These are phyloP conservation scores for Cataglyphis albicans DNA, from an alignment of 2,888 invertebrate species.

Conservation along the genomic window DNA sequence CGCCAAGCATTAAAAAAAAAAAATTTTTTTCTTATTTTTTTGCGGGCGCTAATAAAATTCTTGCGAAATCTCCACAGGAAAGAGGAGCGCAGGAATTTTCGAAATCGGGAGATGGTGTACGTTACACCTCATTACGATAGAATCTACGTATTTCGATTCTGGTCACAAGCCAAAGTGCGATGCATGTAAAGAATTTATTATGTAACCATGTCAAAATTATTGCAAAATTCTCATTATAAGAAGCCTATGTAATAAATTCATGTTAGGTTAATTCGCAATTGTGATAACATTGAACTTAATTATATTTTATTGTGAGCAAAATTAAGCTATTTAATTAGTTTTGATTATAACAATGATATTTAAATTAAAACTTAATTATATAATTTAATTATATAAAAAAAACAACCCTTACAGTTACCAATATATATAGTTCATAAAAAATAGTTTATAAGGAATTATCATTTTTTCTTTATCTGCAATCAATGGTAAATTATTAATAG, in stretches of 20 bases:
- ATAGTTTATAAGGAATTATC: not conserved
- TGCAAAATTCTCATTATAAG: constrained; percentile 67
- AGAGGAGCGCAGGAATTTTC: constrained; percentile 52
- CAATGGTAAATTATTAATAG: not conserved
- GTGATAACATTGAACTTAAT: not conserved
- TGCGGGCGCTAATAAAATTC: constrained; percentile 36
- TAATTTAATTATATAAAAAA: not conserved
- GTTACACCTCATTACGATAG: constrained; percentile 72
- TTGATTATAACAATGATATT: not conserved
- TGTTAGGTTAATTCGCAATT: constrained; percentile 38
- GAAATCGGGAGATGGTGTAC: constrained; percentile 60
- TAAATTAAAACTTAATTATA: not conserved
- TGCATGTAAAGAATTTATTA: constrained; percentile 74
- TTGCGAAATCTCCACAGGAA: constrained; percentile 42
- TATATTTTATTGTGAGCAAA: not conserved
- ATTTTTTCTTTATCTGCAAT: constrained; percentile 10
- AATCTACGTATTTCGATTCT: constrained; percentile 76
- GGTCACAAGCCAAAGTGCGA: constrained; percentile 75
- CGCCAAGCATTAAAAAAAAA: constrained; percentile 36
- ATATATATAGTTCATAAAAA: not conserved
- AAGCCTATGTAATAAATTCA: constrained; percentile 46
- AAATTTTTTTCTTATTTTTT: constrained; percentile 1
- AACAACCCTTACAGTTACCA: not conserved
- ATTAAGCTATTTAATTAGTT: not conserved
- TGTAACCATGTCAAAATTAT: constrained; percentile 68